A percentile compares a stretch with the other conserved stretches of the same genome.
Conservation (phyloP, 2,797 vertebrate species). For the Rhinoraja longicauda region DNA sequence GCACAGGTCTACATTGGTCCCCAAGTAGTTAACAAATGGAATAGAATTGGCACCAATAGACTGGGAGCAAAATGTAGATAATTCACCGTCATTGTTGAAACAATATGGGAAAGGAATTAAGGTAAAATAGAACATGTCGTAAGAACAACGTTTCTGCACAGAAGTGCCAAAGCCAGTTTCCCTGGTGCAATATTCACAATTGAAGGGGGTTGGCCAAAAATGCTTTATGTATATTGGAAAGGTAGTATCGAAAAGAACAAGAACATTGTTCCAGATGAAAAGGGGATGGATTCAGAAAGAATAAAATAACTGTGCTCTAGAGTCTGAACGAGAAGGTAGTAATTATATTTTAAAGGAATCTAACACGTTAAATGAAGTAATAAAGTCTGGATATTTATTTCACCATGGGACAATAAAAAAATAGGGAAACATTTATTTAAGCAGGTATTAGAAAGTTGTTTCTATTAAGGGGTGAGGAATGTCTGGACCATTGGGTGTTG, state of each 20-base stretch:
- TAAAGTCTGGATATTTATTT: neutral
- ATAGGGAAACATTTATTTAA: neutral
- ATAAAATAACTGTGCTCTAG: neutral
- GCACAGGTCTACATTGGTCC: neutral
- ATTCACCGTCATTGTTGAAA: neutral
- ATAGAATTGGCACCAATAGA: neutral
- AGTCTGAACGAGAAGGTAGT: neutral
- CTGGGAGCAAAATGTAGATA: neutral
- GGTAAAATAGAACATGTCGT: neutral
- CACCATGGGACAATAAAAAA: neutral
- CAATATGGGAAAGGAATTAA: neutral
- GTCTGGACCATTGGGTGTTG: neutral
- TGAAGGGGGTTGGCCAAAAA: neutral
- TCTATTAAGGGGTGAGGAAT: neutral
- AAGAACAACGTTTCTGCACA: neutral
- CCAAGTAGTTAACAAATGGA: neutral
- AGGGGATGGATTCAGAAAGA: neutral
- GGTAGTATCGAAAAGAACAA: neutral
- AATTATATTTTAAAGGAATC: neutral
- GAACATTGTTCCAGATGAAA: neutral
- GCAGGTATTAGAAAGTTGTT: neutral
- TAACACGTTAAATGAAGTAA: neutral
- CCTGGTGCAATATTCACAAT: neutral
- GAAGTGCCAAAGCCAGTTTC: no score
- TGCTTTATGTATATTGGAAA: neutral